Conservation (phyloP, 1,140 invertebrate genomes). For the Neelides sp. region DNA sequence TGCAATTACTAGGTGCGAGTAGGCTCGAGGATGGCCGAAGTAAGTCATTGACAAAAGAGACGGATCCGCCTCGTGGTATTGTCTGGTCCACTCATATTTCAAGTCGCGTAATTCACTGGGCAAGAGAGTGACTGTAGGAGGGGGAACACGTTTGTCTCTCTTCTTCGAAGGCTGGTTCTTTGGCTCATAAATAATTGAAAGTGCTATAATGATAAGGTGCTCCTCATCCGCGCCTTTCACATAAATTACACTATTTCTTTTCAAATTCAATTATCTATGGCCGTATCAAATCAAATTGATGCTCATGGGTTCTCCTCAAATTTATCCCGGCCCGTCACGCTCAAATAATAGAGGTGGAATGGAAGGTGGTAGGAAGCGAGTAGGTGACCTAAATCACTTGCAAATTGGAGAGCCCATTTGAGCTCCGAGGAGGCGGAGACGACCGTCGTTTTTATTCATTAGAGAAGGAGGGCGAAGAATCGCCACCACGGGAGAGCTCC, state of each 20-base stretch:
- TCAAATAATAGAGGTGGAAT: constrained; percentile 16
- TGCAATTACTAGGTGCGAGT: too few relatives aligned
- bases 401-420: constrained; percentile 13
- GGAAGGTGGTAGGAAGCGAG: too few relatives aligned
- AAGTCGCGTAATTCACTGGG: too few relatives aligned
- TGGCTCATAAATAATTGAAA: constrained; percentile 25
- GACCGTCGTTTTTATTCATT: too few relatives aligned
- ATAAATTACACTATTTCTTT: constrained; percentile 25
- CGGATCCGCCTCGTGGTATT: too few relatives aligned
- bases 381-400: constrained; percentile 14
- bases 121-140: too few relatives aligned
- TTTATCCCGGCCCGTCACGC: constrained; percentile 22
- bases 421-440: too few relatives aligned
- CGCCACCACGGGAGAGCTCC: too few relatives aligned
- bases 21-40: too few relatives aligned
- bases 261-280: constrained; percentile 27
- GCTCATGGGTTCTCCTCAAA: constrained; percentile 19
- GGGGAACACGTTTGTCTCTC: constrained; percentile 10
- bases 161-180: not conserved
- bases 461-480: too few relatives aligned
- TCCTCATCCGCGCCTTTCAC: constrained; percentile 4
- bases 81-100: too few relatives aligned
- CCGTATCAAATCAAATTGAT: constrained; percentile 26
- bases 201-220: constrained; percentile 28
- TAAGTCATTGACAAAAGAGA: too few relatives aligned